phyloP scores from a whole-genome alignment of 2,113 vertebrate genomes.

The Capra hircus region DNA sequence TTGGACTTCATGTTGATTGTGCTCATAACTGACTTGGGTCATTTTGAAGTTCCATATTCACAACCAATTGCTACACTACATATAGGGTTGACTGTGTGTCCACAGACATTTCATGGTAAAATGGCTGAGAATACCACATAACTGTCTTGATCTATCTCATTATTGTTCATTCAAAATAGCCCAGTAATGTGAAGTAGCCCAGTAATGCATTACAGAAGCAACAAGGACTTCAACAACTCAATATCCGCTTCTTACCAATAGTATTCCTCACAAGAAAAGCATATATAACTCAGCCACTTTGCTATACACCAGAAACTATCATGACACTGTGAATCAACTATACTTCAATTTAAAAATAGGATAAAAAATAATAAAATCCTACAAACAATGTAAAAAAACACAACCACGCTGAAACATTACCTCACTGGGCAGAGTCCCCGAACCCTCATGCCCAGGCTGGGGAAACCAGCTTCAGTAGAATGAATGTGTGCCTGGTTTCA shows the following conservation, averaged over 20 bases:
- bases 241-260: not conserved
- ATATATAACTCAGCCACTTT: not conserved
- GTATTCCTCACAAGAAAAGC: not conserved
- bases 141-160: not conserved
- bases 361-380: not conserved
- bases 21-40: not conserved
- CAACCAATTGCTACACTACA: not conserved
- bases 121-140: not conserved
- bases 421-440: not conserved
- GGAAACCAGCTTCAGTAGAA: not conserved
- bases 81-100: not conserved
- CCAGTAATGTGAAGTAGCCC: not conserved
- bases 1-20: not conserved
- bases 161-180: not conserved
- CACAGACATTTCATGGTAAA: not conserved
- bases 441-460: accelerated
- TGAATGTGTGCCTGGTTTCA: not conserved
- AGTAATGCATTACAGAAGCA: not conserved
- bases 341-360: not conserved
- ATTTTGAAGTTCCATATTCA: not conserved
- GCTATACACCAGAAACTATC: not conserved
- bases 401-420: not conserved
- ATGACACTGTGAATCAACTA: not conserved
- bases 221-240: not conserved
- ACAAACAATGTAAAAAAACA: not conserved